Percentiles rank a stretch among this genome's conserved stretches.
These are phyloP conservation scores for Choloepus didactylus DNA, from an alignment of 2,797 vertebrate genomes.

Conservation along the genomic window DNA sequence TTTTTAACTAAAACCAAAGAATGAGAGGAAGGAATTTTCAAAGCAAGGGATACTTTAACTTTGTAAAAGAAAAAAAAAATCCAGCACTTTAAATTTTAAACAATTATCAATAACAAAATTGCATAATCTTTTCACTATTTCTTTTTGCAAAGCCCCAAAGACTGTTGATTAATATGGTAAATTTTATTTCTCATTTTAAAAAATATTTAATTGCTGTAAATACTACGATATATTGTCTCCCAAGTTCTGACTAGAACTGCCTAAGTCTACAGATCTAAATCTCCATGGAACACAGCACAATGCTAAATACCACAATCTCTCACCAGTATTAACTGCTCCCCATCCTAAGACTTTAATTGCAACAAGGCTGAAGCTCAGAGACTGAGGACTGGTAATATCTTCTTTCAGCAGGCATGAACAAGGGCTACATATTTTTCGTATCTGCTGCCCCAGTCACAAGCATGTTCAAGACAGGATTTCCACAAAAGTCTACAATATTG, in stretches of 20 bases:
- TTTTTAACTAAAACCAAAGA: conserved; percentile 61
- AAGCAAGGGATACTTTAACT: conserved; percentile 13
- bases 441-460: conserved; percentile 77
- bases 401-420: conserved; percentile 87
- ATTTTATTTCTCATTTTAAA: conserved; percentile 53
- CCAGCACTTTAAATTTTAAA: conserved; percentile 71
- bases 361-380: conserved; percentile 78
- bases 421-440: conserved; percentile 85
- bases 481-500: conserved; percentile 52
- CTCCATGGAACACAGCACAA: conserved; percentile 70
- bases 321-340: conserved; percentile 82
- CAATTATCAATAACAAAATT: conserved; percentile 23
- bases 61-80: conserved; percentile 18
- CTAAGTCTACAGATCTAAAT: conserved; percentile 75
- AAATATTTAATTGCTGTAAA: conserved; percentile 61
- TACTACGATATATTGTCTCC: conserved; percentile 61
- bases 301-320: conserved; percentile 76
- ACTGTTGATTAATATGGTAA: conserved; percentile 12
- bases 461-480: conserved; percentile 72
- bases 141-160: conserved; percentile 42
- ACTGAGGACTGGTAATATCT: conserved; percentile 75
- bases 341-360: conserved; percentile 87
- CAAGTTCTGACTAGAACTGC: conserved; percentile 71
- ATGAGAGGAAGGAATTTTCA: conserved; percentile 43
- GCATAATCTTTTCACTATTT: conserved; percentile 55